Conservation (phyloP, 2,888 invertebrate species). For the Oscheius sp. region DNA sequence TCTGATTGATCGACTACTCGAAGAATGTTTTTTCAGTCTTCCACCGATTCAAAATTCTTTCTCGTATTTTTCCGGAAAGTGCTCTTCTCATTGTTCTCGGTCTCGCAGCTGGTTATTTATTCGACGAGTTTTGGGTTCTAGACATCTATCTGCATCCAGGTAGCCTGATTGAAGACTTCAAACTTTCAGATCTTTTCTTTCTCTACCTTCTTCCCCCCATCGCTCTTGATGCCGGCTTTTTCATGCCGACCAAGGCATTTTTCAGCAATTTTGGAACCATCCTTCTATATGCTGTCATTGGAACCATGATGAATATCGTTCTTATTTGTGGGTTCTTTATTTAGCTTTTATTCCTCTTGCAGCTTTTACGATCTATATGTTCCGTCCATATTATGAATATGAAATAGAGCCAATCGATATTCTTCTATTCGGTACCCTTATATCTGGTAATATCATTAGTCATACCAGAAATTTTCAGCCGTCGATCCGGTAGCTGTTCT, state of each 20-base stretch:
- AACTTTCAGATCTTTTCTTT: conserved; percentile 85
- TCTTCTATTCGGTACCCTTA: conserved; percentile 61
- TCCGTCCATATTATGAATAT: conserved; percentile 46
- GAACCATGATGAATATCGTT: conserved; percentile 92
- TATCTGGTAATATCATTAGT: conserved; percentile 31
- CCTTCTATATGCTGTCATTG: conserved; percentile 86
- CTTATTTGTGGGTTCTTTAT: conserved; percentile 70
- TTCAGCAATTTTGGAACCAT: conserved; percentile 95
- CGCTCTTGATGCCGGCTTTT: conserved; percentile 96
- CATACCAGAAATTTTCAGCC: conserved; percentile 36
- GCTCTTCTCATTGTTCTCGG: conserved; percentile 56
- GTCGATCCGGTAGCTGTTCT: conserved; percentile 69
- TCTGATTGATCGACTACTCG: too few species aligned
- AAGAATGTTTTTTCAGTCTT: conserved; percentile 42
- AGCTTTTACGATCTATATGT: conserved; percentile 54
- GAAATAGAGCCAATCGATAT: conserved; percentile 54
- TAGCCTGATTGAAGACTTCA: conserved; percentile 15
- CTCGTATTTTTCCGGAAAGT: conserved; percentile 54
- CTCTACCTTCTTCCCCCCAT: conserved; percentile 97
- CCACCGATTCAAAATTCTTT: conserved; percentile 40
- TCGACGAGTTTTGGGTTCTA: conserved; percentile 47
- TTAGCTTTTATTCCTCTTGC: too few species aligned
- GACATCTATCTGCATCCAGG: conserved; percentile 58
- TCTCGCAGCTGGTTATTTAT: conserved; percentile 45
- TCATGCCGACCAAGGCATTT: conserved; percentile 96